A percentile compares a stretch with the other conserved stretches of the same genome.
These are phyloP conservation scores for Paedocypris micromegethes DNA, from an alignment of 2,797 vertebrate genomes.

Conservation along the genomic window DNA sequence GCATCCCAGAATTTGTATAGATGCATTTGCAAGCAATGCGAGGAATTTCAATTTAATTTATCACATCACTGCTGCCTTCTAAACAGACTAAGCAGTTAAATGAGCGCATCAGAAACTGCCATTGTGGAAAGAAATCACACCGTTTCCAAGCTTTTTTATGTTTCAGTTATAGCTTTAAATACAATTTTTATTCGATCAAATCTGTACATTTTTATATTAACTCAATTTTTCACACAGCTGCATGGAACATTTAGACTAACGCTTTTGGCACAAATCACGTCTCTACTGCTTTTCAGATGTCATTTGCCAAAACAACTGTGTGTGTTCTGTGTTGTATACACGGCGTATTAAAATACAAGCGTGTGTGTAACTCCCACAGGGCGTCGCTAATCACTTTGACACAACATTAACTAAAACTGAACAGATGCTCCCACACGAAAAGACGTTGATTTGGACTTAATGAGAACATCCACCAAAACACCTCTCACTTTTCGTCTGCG, in stretches of 20 bases:
- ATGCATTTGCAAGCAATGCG: no score
- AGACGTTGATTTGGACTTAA: conserved; percentile 17
- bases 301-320: neutral
- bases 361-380: conserved; percentile 25
- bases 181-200: no score
- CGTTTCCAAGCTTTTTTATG: no score
- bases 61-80: conserved; percentile 20
- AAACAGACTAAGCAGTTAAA: conserved; percentile 11
- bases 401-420: conserved; percentile 38
- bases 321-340: neutral
- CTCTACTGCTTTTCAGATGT: no score
- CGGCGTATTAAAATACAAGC: no score
- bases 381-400: conserved; percentile 21
- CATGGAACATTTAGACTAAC: no score
- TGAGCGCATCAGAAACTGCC: neutral
- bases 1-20: neutral
- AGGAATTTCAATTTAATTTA: conserved; percentile 9
- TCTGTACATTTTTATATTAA: no score
- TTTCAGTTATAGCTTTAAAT: no score
- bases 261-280: no score
- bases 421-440: conserved; percentile 37
- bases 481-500: conserved; percentile 6
- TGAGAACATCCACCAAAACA: conserved; percentile 32
- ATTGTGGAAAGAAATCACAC: neutral
- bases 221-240: no score